Conservation (phyloP, 2,888 invertebrate species). For the Zonitis immaculata region DNA sequence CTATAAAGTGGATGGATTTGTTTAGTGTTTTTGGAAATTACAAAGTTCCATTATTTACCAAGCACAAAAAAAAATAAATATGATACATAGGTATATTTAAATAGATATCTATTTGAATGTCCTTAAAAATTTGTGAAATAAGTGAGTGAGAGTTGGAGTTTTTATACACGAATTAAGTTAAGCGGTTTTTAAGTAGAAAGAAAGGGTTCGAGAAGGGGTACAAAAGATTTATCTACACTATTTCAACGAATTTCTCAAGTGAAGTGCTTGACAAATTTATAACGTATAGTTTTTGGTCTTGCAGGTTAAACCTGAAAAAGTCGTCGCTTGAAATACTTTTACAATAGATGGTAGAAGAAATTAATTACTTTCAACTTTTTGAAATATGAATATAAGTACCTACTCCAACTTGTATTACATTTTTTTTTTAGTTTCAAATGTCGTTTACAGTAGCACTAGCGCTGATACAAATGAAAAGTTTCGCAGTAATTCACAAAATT, state of each 20-base stretch:
- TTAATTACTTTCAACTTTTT: slow-evolving; percentile 18
- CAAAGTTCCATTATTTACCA: not conserved
- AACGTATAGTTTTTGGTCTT: slow-evolving; percentile 11
- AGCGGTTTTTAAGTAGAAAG: slow-evolving; percentile 14
- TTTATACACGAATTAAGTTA: slow-evolving; percentile 10
- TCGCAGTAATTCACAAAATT: not conserved
- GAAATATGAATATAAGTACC: slow-evolving; percentile 6
- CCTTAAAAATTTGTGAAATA: slow-evolving; percentile 4
- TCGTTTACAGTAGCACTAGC: not conserved
- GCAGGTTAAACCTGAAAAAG: slow-evolving; percentile 11
- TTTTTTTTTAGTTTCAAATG: not conserved
- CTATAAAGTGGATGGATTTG: not conserved
- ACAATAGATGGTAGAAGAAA: slow-evolving; percentile 14
- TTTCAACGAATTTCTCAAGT: slow-evolving; percentile 15
- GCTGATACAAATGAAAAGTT: not conserved
- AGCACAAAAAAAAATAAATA: not conserved
- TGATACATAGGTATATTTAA: slow-evolving; percentile 4
- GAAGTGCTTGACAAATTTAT: slow-evolving; percentile 10
- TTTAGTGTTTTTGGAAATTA: not conserved
- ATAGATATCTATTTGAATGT: slow-evolving; percentile 13
- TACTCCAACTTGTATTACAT: not conserved
- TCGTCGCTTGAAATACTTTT: slow-evolving; percentile 8
- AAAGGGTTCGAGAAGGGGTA: slow-evolving; percentile 1
- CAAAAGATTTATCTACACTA: slow-evolving; percentile 14
- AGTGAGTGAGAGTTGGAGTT: slow-evolving; percentile 7